Conservation (phyloP, 2,797 vertebrate genomes). For the Acanthurus lineatus region DNA sequence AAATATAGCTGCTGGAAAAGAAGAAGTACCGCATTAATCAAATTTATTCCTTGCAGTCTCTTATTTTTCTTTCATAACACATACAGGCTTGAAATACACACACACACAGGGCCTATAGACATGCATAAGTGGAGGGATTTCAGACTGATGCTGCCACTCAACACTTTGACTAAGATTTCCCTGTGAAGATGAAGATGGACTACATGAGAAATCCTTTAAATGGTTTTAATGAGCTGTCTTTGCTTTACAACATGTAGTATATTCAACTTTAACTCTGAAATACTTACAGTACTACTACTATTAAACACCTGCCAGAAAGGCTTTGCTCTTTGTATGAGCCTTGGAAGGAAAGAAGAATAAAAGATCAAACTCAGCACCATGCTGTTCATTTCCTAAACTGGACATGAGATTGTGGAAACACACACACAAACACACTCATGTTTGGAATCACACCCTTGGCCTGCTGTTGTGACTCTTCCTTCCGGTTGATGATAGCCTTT, state of each 20-base stretch:
- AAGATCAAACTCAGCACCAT: slow-evolving; percentile 5
- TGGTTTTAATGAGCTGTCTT: neutral
- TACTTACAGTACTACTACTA: neutral
- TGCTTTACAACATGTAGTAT: neutral
- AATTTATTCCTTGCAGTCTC: neutral
- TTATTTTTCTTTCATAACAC: neutral
- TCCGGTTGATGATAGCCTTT: slow-evolving; percentile 35
- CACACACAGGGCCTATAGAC: neutral
- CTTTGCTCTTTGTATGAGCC: neutral
- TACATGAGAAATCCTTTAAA: slow-evolving; percentile 4
- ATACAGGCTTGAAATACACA: neutral
- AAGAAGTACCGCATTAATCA: neutral
- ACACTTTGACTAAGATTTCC: slow-evolving; percentile 24
- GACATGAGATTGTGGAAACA: slow-evolving; percentile 22
- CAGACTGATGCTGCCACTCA: neutral
- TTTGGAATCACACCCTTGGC: slow-evolving; percentile 30
- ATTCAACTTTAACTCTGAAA: neutral
- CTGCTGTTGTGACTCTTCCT: slow-evolving; percentile 41
- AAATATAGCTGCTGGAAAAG: neutral
- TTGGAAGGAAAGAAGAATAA: neutral
- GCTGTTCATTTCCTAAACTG: slow-evolving; percentile 26
- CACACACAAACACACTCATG: slow-evolving; percentile 36
- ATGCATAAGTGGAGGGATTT: neutral
- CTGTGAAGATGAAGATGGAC: neutral
- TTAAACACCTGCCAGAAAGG: neutral